Evolutionary conservation across 2,113 vertebrate species (phyloP).

Genomic region (Lontra canadensis): DNA sequence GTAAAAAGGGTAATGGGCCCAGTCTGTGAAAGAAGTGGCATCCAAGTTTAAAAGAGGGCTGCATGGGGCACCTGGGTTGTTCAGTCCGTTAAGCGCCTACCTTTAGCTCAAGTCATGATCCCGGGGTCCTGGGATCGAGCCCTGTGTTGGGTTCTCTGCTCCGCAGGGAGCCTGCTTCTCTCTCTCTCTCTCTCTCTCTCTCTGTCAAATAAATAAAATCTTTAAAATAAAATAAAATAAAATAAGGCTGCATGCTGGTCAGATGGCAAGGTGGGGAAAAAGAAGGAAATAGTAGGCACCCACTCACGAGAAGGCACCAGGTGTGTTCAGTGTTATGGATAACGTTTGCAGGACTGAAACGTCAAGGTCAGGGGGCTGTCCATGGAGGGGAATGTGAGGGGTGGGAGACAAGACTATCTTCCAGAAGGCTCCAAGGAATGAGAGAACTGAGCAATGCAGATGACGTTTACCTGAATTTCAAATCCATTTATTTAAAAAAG

Average conservation of each 20-base stretch:
- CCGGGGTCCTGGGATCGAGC: no score
- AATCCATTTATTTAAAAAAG: background rate
- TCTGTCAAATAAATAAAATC: no score
- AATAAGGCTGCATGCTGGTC: no score
- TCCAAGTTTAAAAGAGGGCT: background rate
- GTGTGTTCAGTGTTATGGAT: background rate
- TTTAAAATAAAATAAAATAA: no score
- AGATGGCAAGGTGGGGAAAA: background rate
- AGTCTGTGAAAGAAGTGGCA: background rate
- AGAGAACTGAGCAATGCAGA: background rate
- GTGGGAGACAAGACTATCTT: background rate
- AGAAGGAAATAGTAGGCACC: background rate
- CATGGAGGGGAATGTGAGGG: background rate
- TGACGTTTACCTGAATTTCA: background rate
- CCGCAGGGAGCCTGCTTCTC: no score
- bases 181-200: no score
- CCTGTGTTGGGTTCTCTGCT: no score
- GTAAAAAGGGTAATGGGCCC: accelerated
- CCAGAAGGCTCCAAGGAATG: background rate
- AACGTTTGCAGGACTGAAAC: background rate
- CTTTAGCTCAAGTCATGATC: no score
- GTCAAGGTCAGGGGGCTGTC: no score
- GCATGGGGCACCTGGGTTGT: background rate
- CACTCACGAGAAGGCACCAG: background rate
- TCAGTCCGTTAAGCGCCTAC: no score